Conservation (phyloP, 2,797 vertebrate genomes). For the Heteromormyrus szaboi region DNA sequence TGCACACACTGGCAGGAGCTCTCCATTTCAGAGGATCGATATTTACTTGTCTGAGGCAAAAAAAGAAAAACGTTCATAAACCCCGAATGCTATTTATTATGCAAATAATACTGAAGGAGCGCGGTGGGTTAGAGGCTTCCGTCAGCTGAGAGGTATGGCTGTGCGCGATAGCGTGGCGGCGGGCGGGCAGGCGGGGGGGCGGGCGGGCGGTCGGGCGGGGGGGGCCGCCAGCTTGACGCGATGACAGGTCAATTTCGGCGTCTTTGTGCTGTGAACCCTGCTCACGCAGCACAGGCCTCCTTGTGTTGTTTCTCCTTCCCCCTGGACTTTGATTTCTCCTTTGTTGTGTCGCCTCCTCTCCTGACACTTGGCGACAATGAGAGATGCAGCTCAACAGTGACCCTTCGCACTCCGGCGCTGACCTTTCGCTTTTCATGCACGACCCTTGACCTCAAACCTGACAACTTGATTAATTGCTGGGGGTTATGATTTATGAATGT, state of each 20-base stretch:
- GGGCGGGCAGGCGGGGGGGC: slow-evolving; percentile 43
- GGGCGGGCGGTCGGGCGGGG: slow-evolving; percentile 41
- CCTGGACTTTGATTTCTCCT: slow-evolving; percentile 87
- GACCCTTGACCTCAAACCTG: slow-evolving; percentile 84
- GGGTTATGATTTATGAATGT: slow-evolving; percentile 99
- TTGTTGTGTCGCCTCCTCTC: slow-evolving; percentile 82
- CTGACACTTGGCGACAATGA: slow-evolving; percentile 92
- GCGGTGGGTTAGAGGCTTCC: slow-evolving; percentile 65
- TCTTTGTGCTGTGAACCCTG: slow-evolving; percentile 73
- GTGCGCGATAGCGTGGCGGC: slow-evolving; percentile 65
- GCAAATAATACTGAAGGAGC: slow-evolving; percentile 61
- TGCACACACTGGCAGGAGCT: neutral
- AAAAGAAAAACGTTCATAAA: slow-evolving; percentile 19
- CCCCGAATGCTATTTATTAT: slow-evolving; percentile 72
- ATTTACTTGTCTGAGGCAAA: neutral
- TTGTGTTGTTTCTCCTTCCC: slow-evolving; percentile 49
- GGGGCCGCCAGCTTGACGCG: slow-evolving; percentile 63
- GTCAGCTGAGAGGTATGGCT: slow-evolving; percentile 69
- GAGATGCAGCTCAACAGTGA: slow-evolving; percentile 84
- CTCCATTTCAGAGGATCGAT: neutral
- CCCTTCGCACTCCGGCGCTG: slow-evolving; percentile 80
- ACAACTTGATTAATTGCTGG: slow-evolving; percentile 99
- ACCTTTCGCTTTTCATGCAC: slow-evolving; percentile 85
- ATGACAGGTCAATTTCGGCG: slow-evolving; percentile 87
- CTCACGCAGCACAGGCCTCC: slow-evolving; percentile 64